phyloP scores from a whole-genome alignment of 2,113 vertebrate genomes.

The Menidia beryllina region DNA sequence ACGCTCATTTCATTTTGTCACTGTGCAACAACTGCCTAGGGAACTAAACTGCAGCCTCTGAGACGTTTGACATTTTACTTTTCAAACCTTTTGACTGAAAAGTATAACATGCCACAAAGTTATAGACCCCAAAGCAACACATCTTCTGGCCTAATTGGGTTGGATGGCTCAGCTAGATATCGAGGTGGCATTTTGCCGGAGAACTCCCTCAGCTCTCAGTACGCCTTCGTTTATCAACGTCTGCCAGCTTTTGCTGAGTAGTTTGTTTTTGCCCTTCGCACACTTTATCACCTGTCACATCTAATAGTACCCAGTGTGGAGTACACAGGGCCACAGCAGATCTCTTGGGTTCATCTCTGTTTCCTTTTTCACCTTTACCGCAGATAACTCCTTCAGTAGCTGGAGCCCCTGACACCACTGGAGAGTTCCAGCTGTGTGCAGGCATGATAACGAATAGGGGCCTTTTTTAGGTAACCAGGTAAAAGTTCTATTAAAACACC shows the following conservation, averaged over 20 bases:
- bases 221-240: constrained; percentile 80
- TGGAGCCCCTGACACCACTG: constrained; percentile 33
- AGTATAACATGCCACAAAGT: constrained; percentile 23
- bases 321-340: constrained; percentile 44
- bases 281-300: constrained; percentile 84
- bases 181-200: constrained; percentile 80
- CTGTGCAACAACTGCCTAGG: constrained; percentile 13
- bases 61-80: constrained; percentile 72
- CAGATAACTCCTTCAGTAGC: constrained; percentile 53
- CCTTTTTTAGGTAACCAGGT: too few species aligned
- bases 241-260: constrained; percentile 78
- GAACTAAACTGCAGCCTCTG: constrained; percentile 21
- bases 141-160: constrained; percentile 72
- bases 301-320: constrained; percentile 71
- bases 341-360: constrained; percentile 69
- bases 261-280: constrained; percentile 81
- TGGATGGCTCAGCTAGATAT: constrained; percentile 63
- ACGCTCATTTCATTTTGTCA: background rate
- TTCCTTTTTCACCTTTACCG: constrained; percentile 57
- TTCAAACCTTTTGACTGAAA: constrained; percentile 57
- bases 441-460: background rate
- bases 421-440: constrained; percentile 33
- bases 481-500: background rate
- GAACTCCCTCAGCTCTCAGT: constrained; percentile 75
- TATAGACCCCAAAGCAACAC: constrained; percentile 43